A percentile compares a stretch with the other conserved stretches of the same genome.
phyloP scores from a whole-genome alignment of 2,797 vertebrate genomes.

The Streptopelia turtur region DNA sequence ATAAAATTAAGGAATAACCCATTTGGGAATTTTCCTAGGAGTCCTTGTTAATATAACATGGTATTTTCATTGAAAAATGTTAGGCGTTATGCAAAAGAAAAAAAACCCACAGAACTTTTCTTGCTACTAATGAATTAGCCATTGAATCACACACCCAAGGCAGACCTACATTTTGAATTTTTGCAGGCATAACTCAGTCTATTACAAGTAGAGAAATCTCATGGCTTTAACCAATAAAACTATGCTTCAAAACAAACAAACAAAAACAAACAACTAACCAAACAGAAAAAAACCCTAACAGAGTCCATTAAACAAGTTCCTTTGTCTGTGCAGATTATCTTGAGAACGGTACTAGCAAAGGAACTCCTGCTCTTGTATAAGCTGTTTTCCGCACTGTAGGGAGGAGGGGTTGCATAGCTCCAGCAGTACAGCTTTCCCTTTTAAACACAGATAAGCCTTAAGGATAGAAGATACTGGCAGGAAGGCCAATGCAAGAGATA shows the following conservation, averaged over 20 bases:
- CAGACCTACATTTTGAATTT: background rate
- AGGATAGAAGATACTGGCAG: background rate
- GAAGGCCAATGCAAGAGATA: background rate
- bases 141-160: background rate
- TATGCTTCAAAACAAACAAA: background rate
- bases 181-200: background rate
- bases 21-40: background rate
- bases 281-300: background rate
- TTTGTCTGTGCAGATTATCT: background rate
- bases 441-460: background rate
- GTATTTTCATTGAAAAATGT: background rate
- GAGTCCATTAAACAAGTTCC: background rate
- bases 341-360: background rate
- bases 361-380: background rate
- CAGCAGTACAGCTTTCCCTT: background rate
- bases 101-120: background rate
- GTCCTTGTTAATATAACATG: background rate
- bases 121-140: background rate
- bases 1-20: background rate
- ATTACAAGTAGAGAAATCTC: background rate
- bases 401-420: background rate
- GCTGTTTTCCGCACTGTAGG: background rate
- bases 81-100: background rate
- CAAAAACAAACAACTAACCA: too few relatives aligned
- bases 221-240: background rate